Base-by-base conservation (phyloP, 2,888 invertebrate genomes). In the Neoitamus cyanurus region DNA sequence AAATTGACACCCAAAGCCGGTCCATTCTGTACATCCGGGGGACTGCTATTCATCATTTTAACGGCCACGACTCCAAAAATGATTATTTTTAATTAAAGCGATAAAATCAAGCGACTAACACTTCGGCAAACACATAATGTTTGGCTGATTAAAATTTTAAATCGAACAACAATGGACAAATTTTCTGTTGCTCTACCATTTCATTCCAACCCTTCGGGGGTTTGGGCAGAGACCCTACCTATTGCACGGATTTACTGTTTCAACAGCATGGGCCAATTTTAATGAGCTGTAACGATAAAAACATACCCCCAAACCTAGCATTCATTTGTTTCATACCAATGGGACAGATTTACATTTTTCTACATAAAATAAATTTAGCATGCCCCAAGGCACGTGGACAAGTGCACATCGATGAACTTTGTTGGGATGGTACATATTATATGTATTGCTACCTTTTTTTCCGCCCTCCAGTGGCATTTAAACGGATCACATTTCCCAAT, bases 1-100 rank as follows among this genome's bases (percentile, higher is more conserved):
- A 75, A 75, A 75, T 28, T 73, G 73, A 73, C 73, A 73, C 46
- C 11, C 15, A 13, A 9, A 37, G 42, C 42, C 42, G 28, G 75
- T 37, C 42, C 37, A 75, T 42, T 75, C 46, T 25, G 25, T 6
- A 9, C 0, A 11, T 7, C 13, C 20, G 9, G 25, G 20, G 4
- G 13, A 75, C n/a, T 42, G 75, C 75, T 20, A 42, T 75, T 20
- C 42, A 75, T 75, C 75, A 75, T 42, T 42, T 37, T 75, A 75
- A 75, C 28, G 75, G 11, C 13, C 13, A n/a, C 4, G 25, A 75
- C 28, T 28, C 28, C 46, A 75, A 30, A 78, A 80, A 80, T 58
- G 7, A 58, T 46, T 80, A 80, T 80, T 80, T 80, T 80, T 80
- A 80, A 80, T 80, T 80, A 80, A 80, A 58, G 30, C 78, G 58